phyloP scores from a whole-genome alignment of 2,113 vertebrate genomes.

The Festucalex cinctus region DNA sequence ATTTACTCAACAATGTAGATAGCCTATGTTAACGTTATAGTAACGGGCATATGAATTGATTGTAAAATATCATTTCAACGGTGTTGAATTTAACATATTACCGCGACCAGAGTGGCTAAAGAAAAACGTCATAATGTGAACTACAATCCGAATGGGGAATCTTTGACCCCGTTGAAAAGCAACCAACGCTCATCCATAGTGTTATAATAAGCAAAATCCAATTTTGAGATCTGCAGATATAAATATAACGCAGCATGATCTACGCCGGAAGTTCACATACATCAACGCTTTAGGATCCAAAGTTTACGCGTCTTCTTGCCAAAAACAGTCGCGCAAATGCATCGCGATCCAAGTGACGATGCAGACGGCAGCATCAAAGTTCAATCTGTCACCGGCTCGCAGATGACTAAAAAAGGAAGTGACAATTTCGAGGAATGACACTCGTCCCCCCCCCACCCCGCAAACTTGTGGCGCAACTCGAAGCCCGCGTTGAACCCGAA shows the following conservation, averaged over 20 bases:
- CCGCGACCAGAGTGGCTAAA: neutral
- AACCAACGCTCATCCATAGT: neutral
- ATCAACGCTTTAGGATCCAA: too few species aligned
- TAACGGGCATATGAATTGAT: neutral
- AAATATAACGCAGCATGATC: too few species aligned
- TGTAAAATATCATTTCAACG: neutral
- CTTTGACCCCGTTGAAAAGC: too few species aligned
- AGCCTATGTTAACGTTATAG: neutral
- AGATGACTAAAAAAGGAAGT: conserved; percentile 13
- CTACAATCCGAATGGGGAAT: neutral
- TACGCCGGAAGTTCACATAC: too few species aligned
- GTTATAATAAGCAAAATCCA: neutral
- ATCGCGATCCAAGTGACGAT: neutral
- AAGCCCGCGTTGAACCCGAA: conserved; percentile 18
- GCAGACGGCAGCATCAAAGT: neutral
- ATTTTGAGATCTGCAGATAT: neutral
- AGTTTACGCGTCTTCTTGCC: too few species aligned
- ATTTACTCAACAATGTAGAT: conserved; percentile 10
- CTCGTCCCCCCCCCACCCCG: conserved; percentile 13
- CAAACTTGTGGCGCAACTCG: conserved; percentile 26
- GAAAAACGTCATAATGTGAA: neutral
- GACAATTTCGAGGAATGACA: neutral
- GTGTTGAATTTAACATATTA: neutral
- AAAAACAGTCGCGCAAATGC: neutral
- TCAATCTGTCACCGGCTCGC: neutral